Evolutionary conservation across 2,797 vertebrate genomes (phyloP), one percentile per base, ranked within the genome.

Genomic region (Lindbergichthys nudifrons): DNA sequence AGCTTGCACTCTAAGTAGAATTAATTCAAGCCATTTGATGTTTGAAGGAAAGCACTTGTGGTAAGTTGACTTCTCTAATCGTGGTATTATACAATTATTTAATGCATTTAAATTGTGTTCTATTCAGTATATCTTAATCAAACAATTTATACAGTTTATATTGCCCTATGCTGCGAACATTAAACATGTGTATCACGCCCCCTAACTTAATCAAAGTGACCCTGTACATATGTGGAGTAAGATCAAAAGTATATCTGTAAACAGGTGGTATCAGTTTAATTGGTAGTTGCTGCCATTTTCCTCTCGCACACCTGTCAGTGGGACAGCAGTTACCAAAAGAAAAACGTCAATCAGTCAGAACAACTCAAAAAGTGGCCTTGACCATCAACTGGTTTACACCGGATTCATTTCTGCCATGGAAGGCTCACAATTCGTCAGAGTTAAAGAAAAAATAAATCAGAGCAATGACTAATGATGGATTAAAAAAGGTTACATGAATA

Each of bases 221-320:
- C 15, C 3, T 16, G 23, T 60, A 32, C 48, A 10, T 43, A 16
- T 42, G 42, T 16, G 18, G 16, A 18, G 11, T 14, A 48, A 21
- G 2, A 42, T 26, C 48, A 39, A 16, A 62, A n/a, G 32, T 42
- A 7, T 14, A 59, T 19, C n/a, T 21, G 46, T 71, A 47, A 75
- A 77, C 42, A 73, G 19, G 41, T 10, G n/a, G 47, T 54, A 58
- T 57, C 39, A 7, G 26, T 52, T 75, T 64, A 32, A 71, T 67
- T 47, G 19, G 63, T 67, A 23, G 47, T 48, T 76, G 59, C 42
- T 48, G 66, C 32, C 57, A 23, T 51, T 9, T 43, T 72, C 32
- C 61, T 42, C 8, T 47, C 42, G 81, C 13, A 66, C 71, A 65
- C 84, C 78, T 84, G 82, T 89, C 73, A 60, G 53, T 8, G 2